Base-by-base conservation (phyloP, 2,113 vertebrate genomes). In the Reinhardtius hippoglossoides region DNA sequence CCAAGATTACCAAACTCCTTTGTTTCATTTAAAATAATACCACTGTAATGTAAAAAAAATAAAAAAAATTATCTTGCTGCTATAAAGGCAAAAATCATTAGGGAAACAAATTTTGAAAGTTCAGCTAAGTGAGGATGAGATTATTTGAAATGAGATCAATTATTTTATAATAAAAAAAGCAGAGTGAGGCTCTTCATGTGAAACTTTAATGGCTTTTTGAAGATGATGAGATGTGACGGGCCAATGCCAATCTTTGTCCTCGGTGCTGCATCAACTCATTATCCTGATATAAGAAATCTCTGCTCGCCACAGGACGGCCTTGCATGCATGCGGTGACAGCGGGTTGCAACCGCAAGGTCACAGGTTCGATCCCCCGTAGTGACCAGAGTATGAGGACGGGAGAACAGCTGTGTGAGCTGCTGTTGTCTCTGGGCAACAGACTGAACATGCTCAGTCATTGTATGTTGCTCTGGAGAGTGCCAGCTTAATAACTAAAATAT, bases 401-500 rank as follows among this genome's bases (percentile, higher is more conserved):
- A 21, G 50, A 75, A 54, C 80, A 14, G 69, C 72, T 75, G 71
- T 54, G 66, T n/a, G 65, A 61, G 50, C 58, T 2, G 54, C 65
- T 62, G 31, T 54, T 14, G 65, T 62, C 58, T 16, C 40, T 16
- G 56, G 74, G 67, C 78, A 63, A 50, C 54, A 46, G 52, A 37
- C 21, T 12, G 46, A 66, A 67, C 73, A 6, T 27, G 50, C 79
- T 52, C 62, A 57, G 65, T 86, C 79, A 75, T 64, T 60, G 42
- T 48, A 20, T 14, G 13, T n/a, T 44, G 4, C 66, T 74, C 23
- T 31, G 50, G 55, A 72, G 26, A 70, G 44, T 35, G 9, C 23
- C 48, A 3, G 68, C 55, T 71, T 58, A 61, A 78, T 80, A 70
- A 54, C 24, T 84, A 27, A 84, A 84, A 82, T 66, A 76, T 81